Base-by-base conservation (phyloP, 2,888 invertebrate genomes). In the Lasioglossum oenotherae region DNA sequence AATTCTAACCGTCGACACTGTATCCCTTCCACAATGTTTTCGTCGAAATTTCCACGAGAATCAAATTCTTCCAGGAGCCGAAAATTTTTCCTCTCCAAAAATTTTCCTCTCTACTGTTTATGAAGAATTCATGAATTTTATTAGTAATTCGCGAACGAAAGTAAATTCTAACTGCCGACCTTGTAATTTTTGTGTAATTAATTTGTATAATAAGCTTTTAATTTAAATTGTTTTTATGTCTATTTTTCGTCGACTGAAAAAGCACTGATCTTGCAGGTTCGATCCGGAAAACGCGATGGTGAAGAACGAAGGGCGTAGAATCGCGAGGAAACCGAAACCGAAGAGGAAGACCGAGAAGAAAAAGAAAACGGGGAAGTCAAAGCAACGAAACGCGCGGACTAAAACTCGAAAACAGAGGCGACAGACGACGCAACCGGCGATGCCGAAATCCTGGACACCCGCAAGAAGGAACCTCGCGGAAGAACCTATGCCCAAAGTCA, bases 401-500 rank as follows among this genome's bases (percentile, higher is more conserved):
- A 89, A 71, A 69, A 69, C n/a, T 49, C 75, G 84, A 8, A 86
- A 82, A 27, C 79, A 53, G 53, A 80, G 41, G 16, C 69, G 46
- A n/a, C 1, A 73, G n/a, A 19, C 67, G 44, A 91, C 92, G 16
- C 85, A 88, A 53, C 92, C 93, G 6, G 88, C 76, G 73, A 81
- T 92, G 16, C 93, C 93, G 1, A 90, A 71, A 44, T 84, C 89
- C 12, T 93, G 92, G 92, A 77, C 81, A 23, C 92, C 90, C 6
- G 89, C 83, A n/a, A 90, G 87, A 46, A 89, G 92, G 74, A 90
- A 91, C 82, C 87, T 93, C 27, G 38, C 81, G 23, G 92, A 93
- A 64, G 93, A 93, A 74, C 92, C 93, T 2, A 79, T 93, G 74
- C 86, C 93, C 2, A 93, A 90, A 80, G 85, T 93, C 57, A 89